Conservation (phyloP, 2,797 vertebrate species). For the Coregonus ussuriensis region DNA sequence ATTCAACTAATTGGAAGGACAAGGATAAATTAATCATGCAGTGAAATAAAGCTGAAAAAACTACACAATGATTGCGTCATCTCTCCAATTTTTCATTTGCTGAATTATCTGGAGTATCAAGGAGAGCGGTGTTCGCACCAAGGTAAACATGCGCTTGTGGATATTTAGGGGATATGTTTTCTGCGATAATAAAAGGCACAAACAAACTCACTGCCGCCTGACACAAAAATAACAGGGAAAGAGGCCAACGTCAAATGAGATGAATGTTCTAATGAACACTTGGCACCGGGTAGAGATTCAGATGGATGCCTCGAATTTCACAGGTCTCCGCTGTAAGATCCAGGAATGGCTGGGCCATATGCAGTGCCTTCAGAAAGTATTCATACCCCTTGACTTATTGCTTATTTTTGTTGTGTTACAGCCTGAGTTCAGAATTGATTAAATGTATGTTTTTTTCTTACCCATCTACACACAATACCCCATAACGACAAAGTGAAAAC, state of each 20-base stretch:
- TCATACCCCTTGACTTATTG: too few relatives aligned
- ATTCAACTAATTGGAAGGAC: conserved; percentile 1
- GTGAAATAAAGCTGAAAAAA: conserved; percentile 28
- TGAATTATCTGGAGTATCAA: conserved; percentile 14
- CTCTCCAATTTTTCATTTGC: conserved; percentile 23
- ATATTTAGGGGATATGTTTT: conserved; percentile 39
- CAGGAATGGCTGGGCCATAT: neutral
- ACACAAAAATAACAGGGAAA: conserved; percentile 20
- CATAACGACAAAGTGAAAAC: too few relatives aligned
- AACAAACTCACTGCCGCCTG: conserved; percentile 29
- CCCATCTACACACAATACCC: too few relatives aligned
- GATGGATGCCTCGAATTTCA: conserved; percentile 38
- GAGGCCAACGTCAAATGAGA: conserved; percentile 40
- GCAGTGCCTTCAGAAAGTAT: too few relatives aligned
- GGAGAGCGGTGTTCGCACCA: conserved; percentile 19
- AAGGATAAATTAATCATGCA: conserved; percentile 25
- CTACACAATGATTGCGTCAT: conserved; percentile 18
- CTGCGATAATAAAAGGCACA: conserved; percentile 21
- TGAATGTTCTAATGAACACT: conserved; percentile 44
- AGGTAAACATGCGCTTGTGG: conserved; percentile 9
- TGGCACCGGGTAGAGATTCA: conserved; percentile 17
- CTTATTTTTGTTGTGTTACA: too few relatives aligned
- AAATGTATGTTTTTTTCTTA: too few relatives aligned
- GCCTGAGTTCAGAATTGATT: too few relatives aligned
- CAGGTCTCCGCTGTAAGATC: conserved; percentile 10